Conservation (phyloP, 2,113 vertebrate genomes). For the Perca flavescens region DNA sequence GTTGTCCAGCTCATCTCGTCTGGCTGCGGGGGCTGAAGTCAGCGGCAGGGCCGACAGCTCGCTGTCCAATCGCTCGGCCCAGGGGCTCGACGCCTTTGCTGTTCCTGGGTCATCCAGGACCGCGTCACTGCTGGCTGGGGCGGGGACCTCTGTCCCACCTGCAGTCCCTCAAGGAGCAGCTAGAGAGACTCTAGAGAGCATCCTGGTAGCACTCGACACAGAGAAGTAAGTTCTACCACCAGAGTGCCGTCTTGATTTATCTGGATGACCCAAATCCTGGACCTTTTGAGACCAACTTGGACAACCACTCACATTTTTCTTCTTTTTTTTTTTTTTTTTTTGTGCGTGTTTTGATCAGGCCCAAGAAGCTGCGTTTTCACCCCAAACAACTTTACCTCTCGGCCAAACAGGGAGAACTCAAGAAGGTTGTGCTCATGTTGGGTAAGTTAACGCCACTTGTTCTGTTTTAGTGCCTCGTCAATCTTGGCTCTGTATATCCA, state of each 20-base stretch:
- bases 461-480: no score
- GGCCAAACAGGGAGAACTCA: conserved; percentile 96
- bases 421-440: conserved; percentile 96
- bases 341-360: conserved; percentile 79
- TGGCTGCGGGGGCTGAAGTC: conserved; percentile 77
- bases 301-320: not conserved
- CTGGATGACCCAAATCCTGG: not conserved
- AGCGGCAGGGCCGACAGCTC: conserved; percentile 86
- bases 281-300: not conserved
- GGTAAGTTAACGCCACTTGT: conserved; percentile 78
- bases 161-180: conserved; percentile 81
- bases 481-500: not conserved
- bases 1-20: conserved; percentile 80
- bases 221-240: conserved; percentile 89
- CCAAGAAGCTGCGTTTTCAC: conserved; percentile 98
- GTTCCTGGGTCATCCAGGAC: conserved; percentile 83
- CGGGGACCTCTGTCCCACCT: conserved; percentile 41
- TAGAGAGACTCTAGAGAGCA: conserved; percentile 95
- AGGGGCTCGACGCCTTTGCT: conserved; percentile 82
- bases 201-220: conserved; percentile 92
- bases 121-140: conserved; percentile 55
- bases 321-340: not conserved
- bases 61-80: conserved; percentile 57
- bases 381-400: conserved; percentile 98
- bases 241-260: not conserved